phyloP scores from a whole-genome alignment of 37 sponge, comb jelly and placozoan species.

The Chondrosia reniformis region DNA sequence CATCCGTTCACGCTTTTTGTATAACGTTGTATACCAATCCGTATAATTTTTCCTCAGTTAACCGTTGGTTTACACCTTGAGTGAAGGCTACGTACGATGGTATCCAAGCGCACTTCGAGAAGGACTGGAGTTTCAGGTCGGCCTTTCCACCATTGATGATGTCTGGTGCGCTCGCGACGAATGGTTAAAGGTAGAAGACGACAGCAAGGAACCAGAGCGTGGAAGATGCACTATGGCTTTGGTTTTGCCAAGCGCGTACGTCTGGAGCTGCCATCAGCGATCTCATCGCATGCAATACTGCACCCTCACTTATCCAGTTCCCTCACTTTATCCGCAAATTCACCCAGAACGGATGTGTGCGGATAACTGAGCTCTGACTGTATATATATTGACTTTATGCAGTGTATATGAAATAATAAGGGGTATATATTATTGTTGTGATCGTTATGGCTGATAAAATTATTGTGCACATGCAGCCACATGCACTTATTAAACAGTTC shows the following conservation, averaged over 20 bases:
- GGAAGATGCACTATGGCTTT: conserved; percentile 14
- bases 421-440: too few species aligned
- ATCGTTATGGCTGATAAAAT: too few species aligned
- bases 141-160: neutral
- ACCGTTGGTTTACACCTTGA: neutral
- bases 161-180: conserved; percentile 11
- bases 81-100: conserved; percentile 9
- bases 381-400: too few species aligned
- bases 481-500: too few species aligned
- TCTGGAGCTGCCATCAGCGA: neutral
- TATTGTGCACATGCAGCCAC: too few species aligned
- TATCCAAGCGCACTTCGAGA: conserved; percentile 17
- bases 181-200: conserved; percentile 15
- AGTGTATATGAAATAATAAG: too few species aligned
- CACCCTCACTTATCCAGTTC: too few species aligned
- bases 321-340: too few species aligned
- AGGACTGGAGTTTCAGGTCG: conserved; percentile 7
- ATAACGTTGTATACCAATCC: conserved; percentile 15
- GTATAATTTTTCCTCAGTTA: conserved; percentile 9
- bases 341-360: too few species aligned
- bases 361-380: too few species aligned
- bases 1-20: conserved; percentile 21
- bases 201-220: conserved; percentile 4
- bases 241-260: conserved; percentile 1
- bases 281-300: too few species aligned